phyloP scores from a whole-genome alignment of 2,888 invertebrate genomes.

The Leptinotarsa tumamoca region DNA sequence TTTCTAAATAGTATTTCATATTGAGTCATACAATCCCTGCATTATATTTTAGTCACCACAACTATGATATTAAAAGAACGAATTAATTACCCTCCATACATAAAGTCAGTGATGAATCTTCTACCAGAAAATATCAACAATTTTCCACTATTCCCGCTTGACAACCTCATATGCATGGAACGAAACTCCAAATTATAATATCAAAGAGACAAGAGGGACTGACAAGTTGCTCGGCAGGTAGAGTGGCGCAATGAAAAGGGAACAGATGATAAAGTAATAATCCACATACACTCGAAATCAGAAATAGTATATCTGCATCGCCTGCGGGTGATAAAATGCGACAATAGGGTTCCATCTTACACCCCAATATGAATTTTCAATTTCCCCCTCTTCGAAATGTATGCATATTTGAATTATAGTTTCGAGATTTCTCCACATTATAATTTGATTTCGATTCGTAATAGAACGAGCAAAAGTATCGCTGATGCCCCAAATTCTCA shows the following conservation, averaged over 20 bases:
- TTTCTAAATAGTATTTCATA: too few species aligned
- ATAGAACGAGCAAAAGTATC: neutral
- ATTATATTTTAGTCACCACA: too few species aligned
- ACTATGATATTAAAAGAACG: too few species aligned
- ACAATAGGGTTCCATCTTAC: conserved; percentile 40
- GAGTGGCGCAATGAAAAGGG: conserved; percentile 10
- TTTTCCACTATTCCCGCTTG: conserved; percentile 7
- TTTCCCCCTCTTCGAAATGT: conserved; percentile 24
- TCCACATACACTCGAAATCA: conserved; percentile 44
- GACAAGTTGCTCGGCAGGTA: conserved; percentile 15
- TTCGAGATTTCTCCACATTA: conserved; percentile 19
- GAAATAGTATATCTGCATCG: conserved; percentile 61
- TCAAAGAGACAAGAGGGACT: conserved; percentile 8
- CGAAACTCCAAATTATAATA: conserved; percentile 12
- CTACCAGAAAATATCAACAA: neutral
- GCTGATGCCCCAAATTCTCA: too few species aligned
- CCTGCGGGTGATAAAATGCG: conserved; percentile 59
- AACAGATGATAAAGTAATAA: conserved; percentile 20
- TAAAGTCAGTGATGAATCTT: neutral
- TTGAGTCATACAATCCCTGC: too few species aligned
- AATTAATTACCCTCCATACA: neutral
- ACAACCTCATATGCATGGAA: neutral
- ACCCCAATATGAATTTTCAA: conserved; percentile 33
- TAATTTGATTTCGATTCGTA: conserved; percentile 18
- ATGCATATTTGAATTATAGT: conserved; percentile 29